Percentiles rank a stretch among this genome's conserved stretches.
phyloP scores from a whole-genome alignment of 2,797 vertebrate genomes.

The Phoxinus dragarum region DNA sequence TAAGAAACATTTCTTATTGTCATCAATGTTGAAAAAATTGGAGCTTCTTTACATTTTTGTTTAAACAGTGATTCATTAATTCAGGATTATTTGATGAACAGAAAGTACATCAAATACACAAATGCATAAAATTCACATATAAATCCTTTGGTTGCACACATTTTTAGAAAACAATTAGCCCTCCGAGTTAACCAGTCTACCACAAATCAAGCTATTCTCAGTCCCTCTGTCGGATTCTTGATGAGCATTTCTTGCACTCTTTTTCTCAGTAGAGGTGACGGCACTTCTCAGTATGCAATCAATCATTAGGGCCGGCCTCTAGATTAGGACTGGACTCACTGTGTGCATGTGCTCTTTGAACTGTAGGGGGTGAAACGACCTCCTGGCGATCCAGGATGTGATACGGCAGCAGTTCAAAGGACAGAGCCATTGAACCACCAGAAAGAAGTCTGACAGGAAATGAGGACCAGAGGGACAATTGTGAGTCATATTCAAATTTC shows the following conservation, averaged over 20 bases:
- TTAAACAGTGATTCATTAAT: neutral
- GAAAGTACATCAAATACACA: neutral
- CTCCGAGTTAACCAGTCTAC: neutral
- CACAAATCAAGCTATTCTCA: neutral
- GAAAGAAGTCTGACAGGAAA: neutral
- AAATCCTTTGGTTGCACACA: neutral
- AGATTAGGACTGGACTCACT: conserved; percentile 71
- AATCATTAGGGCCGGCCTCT: conserved; percentile 69
- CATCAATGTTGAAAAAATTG: neutral
- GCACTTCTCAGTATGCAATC: conserved; percentile 71
- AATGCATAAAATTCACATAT: neutral
- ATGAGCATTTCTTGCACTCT: conserved; percentile 39
- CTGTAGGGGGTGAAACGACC: neutral
- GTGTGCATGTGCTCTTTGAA: conserved; percentile 64
- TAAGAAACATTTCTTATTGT: neutral
- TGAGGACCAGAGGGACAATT: neutral
- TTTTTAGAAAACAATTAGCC: too few species aligned
- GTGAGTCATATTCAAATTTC: conserved; percentile 4
- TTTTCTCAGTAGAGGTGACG: conserved; percentile 39
- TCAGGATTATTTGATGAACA: neutral
- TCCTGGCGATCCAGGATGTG: neutral
- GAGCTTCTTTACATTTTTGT: neutral
- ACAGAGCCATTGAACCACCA: conserved; percentile 4
- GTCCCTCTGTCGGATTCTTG: neutral
- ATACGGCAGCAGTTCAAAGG: conserved; percentile 17